Conservation (phyloP, 2,888 invertebrate genomes). For the Chalcosyrphus nemorum region DNA sequence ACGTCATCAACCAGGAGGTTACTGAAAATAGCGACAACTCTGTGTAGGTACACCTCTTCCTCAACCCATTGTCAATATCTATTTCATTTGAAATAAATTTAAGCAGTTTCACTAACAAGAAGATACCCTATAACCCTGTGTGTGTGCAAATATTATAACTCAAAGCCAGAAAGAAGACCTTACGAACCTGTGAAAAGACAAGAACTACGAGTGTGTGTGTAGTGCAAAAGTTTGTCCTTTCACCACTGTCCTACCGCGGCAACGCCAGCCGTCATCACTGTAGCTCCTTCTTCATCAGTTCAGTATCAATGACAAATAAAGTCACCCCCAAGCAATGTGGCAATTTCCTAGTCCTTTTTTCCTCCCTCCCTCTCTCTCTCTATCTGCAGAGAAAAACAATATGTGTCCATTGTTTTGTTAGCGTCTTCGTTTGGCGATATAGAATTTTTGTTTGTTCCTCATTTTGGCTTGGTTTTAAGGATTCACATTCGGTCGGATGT, state of each 20-base stretch:
- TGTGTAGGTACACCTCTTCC: too few species aligned
- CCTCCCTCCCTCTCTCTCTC: not conserved
- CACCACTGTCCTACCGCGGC: not conserved
- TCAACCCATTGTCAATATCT: not conserved
- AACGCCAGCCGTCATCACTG: conserved; percentile 21
- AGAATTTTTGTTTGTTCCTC: conserved; percentile 14
- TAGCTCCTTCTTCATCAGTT: conserved; percentile 23
- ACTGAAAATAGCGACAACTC: too few species aligned
- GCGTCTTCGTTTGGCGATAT: conserved; percentile 5
- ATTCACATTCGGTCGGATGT: conserved; percentile 14
- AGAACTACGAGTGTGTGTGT: conserved; percentile 28
- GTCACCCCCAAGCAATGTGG: conserved; percentile 20
- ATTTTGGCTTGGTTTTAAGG: conserved; percentile 21
- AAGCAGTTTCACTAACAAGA: conserved; percentile 17
- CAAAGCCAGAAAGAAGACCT: not conserved
- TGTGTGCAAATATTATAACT: conserved; percentile 15
- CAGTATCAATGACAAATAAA: conserved; percentile 52
- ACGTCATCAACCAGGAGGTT: too few species aligned
- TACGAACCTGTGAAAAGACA: conserved; percentile 4
- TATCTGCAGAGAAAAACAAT: not conserved
- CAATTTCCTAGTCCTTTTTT: conserved; percentile 35
- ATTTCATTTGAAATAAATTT: conserved; percentile 3
- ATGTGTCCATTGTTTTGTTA: conserved; percentile 27
- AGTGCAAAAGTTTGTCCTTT: conserved; percentile 46
- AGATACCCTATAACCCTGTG: conserved; percentile 18